phyloP scores from a whole-genome alignment of 2,797 vertebrate species.

The Lepus townsendii region DNA sequence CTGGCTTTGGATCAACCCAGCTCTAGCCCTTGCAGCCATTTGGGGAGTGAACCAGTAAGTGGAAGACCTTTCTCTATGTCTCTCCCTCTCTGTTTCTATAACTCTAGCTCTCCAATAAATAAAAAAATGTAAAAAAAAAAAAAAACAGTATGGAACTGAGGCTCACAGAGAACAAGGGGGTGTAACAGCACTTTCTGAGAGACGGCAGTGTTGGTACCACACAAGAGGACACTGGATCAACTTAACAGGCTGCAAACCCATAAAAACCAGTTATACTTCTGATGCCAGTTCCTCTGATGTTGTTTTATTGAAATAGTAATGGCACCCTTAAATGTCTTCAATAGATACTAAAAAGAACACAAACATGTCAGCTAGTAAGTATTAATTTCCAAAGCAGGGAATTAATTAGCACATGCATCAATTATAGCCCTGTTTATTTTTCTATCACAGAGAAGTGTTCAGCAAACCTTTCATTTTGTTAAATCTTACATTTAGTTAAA shows the following conservation, averaged over 20 bases:
- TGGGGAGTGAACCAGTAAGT: too few species aligned
- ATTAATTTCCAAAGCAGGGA: background rate
- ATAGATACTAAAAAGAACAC: constrained; percentile 32
- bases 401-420: constrained; percentile 16
- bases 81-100: too few species aligned
- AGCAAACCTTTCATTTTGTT: background rate
- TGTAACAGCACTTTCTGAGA: background rate
- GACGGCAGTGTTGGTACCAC: background rate
- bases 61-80: too few species aligned
- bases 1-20: too few species aligned
- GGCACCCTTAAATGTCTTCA: background rate
- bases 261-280: background rate
- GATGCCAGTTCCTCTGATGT: background rate
- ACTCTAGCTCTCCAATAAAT: too few species aligned
- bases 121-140: too few species aligned
- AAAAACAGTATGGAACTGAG: too few species aligned
- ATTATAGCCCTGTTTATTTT: constrained; percentile 7
- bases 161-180: too few species aligned
- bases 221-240: background rate
- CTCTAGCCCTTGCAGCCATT: too few species aligned
- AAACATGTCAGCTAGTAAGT: background rate
- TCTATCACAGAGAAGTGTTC: background rate
- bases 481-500: background rate
- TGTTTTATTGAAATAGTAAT: background rate
- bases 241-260: background rate